phyloP scores from a whole-genome alignment of 1,140 invertebrate genomes.

The Drosophila erecta region DNA sequence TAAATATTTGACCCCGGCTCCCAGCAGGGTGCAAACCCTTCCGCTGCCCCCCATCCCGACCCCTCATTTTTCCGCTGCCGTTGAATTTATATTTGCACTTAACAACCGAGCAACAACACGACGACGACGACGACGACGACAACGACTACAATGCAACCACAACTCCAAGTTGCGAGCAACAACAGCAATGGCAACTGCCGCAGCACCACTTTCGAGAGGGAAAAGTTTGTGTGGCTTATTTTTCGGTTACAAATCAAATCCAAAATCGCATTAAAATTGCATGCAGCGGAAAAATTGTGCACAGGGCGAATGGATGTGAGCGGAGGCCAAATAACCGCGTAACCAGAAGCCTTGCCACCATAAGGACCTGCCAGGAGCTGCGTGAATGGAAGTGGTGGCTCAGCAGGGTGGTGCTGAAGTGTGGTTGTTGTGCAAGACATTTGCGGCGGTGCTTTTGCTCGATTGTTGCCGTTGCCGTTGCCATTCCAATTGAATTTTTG shows the following conservation, averaged over 20 bases:
- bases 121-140: constrained; percentile 9
- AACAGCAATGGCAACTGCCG: neutral
- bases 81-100: constrained; percentile 81
- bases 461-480: constrained; percentile 26
- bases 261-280: constrained; percentile 82
- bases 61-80: constrained; percentile 22
- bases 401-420: constrained; percentile 3
- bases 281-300: constrained; percentile 67
- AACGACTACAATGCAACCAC: constrained; percentile 48
- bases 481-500: constrained; percentile 76
- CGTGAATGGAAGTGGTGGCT: neutral
- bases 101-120: constrained; percentile 58
- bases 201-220: constrained; percentile 49
- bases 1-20: constrained; percentile 68
- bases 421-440: constrained; percentile 51
- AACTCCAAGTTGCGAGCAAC: constrained; percentile 12
- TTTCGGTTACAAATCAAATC: constrained; percentile 82
- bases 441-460: constrained; percentile 36
- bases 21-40: constrained; percentile 20
- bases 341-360: constrained; percentile 50
- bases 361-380: constrained; percentile 26
- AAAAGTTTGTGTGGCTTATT: constrained; percentile 78
- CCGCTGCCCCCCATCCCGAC: neutral
- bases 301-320: constrained; percentile 28
- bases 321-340: constrained; percentile 52